Base-by-base conservation (phyloP, 2,797 vertebrate genomes). In the Cuniculus paca region DNA sequence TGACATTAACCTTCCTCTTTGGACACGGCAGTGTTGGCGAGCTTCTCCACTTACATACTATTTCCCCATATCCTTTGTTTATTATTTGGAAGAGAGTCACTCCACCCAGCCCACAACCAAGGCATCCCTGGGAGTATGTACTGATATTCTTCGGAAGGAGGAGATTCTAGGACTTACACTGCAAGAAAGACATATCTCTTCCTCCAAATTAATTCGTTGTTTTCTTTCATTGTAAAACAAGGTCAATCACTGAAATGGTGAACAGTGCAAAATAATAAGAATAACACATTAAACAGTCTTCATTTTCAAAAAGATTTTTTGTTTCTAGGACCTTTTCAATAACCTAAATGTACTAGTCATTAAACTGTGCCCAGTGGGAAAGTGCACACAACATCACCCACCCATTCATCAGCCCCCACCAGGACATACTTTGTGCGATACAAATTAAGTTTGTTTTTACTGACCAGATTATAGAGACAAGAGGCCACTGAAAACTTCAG, bases 301-400 rank as follows among this genome's bases (percentile, higher is more conserved):
- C 89, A 95, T 74, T 98, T 98, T 96, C 97, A 93, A 97, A 98
- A 95, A 97, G 96, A 97, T 93, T 93, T 97, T 77, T 84, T 77
- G 42, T 85, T 94, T 68, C 88, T 45, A 52, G 87, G 81, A 42
- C 36, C 78, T 84, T 95, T 88, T 75, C 56, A 83, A 91, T 79
- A 75, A 63, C 52, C n/a, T 85, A 74, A 78, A 82, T 90, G 85
- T 72, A 92, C 86, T 65, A 80, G 24, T 52, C 39, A 72, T 34
- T 70, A 80, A 96, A 93, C 74, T 24, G 42, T 7, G 7, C 34
- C 34, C 60, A n/a, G 22, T 2, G 16, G 50, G 34, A 65, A 56
- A 61, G n/a, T 68, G 2, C 52, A 39, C 36, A 61, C 39, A 17
- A 88, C 3, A 22, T 63, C 34, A 72, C 10, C 81, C 0, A n/a